Percentiles rank a stretch among this genome's conserved stretches.
Conservation (phyloP, 2,113 vertebrate species). For the Eulacestoma nigropectus region DNA sequence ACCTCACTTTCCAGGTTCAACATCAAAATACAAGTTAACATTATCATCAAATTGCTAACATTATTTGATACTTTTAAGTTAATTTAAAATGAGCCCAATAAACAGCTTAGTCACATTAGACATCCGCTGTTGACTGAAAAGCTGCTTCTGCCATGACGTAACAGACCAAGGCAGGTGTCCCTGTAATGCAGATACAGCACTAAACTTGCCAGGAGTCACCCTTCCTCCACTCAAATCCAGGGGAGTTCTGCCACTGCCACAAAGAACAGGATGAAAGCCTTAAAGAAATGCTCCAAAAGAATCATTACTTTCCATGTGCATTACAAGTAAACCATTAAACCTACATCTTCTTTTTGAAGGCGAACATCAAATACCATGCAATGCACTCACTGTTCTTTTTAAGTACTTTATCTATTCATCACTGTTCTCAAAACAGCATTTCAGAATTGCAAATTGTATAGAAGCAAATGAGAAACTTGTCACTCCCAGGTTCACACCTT, state of each 20-base stretch:
- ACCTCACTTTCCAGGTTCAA: background rate
- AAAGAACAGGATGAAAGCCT: background rate
- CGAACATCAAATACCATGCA: background rate
- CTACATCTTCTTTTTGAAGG: background rate
- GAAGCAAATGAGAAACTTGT: constrained; percentile 26
- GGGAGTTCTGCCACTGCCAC: background rate
- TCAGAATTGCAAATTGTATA: constrained; percentile 47
- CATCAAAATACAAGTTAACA: background rate
- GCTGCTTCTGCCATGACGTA: background rate
- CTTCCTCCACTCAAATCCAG: background rate
- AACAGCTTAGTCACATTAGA: background rate
- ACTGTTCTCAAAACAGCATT: background rate
- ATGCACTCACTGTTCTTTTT: background rate
- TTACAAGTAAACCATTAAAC: background rate
- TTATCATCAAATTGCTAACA: background rate
- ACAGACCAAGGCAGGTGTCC: background rate
- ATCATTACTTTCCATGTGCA: background rate
- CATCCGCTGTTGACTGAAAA: background rate
- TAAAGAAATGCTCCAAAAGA: background rate
- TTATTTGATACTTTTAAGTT: background rate
- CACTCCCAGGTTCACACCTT: background rate
- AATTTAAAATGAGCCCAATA: background rate
- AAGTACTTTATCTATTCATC: background rate
- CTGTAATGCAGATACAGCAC: background rate
- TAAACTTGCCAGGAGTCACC: background rate